Evolutionary conservation across 1,140 invertebrate genomes (phyloP).

Genomic region (Elysia chlorotica): DNA sequence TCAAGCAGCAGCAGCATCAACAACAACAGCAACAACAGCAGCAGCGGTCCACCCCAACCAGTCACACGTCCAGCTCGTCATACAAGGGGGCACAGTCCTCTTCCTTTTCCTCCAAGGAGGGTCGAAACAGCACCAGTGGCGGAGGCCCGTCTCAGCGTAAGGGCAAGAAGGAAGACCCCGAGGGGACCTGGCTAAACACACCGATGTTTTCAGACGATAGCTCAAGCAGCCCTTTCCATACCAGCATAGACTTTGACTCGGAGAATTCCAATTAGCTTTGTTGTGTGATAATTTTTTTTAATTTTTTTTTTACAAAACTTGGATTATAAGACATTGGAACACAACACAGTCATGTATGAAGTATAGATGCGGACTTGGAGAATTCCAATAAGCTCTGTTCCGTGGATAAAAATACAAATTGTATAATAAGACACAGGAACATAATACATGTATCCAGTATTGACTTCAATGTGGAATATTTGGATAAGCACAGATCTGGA

Average conservation of each 20-base stretch:
- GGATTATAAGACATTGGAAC: no score
- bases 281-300: neutral
- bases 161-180: conserved; percentile 14
- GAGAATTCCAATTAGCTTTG: conserved; percentile 19
- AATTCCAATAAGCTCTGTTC: no score
- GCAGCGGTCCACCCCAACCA: neutral
- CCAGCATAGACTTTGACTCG: conserved; percentile 19
- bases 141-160: neutral
- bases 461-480: no score
- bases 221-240: conserved; percentile 21
- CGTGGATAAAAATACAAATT: no score
- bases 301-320: no score
- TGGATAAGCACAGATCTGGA: no score
- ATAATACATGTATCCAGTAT: no score
- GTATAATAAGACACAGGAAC: no score
- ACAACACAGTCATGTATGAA: no score
- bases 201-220: conserved; percentile 24
- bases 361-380: no score
- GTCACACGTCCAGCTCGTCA: neutral
- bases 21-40: conserved; percentile 5
- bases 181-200: conserved; percentile 9
- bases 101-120: neutral
- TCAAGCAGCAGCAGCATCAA: neutral
- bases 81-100: neutral
- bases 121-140: neutral